Conservation (phyloP, 2,888 invertebrate genomes). For the Stenurella melanura region DNA sequence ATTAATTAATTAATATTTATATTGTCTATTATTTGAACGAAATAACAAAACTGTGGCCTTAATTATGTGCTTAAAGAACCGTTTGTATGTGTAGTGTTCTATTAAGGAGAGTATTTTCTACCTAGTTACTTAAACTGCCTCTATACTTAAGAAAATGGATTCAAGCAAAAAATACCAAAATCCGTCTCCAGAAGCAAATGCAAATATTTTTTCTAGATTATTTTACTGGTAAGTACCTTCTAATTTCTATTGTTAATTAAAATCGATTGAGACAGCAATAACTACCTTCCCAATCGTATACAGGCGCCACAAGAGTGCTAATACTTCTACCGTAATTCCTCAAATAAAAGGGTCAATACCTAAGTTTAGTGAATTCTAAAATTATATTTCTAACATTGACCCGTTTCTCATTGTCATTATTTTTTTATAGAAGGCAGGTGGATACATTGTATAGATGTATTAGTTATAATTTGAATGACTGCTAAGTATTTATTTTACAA, state of each 20-base stretch:
- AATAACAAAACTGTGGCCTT: constrained; percentile 7
- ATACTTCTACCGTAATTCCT: too few species aligned
- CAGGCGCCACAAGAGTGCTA: background rate
- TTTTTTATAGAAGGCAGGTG: too few species aligned
- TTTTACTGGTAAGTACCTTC: constrained; percentile 78
- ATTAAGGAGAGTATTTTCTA: background rate
- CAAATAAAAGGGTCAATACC: background rate
- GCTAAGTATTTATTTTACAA: too few species aligned
- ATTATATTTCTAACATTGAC: background rate
- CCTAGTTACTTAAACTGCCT: background rate
- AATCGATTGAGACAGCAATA: background rate
- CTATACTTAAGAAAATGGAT: constrained; percentile 73
- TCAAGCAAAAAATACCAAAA: constrained; percentile 77
- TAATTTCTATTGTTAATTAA: background rate
- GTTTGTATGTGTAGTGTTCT: background rate
- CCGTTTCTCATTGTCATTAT: background rate
- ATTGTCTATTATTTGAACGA: background rate
- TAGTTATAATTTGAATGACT: too few species aligned
- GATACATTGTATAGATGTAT: too few species aligned
- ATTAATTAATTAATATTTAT: background rate
- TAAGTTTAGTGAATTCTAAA: background rate
- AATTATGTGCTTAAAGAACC: background rate
- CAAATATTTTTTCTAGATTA: constrained; percentile 77
- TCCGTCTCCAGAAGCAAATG: constrained; percentile 77
- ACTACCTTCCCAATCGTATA: background rate